Percentiles rank a stretch among this genome's conserved stretches.
Conservation (phyloP, 1,140 invertebrate species). For the Drosophila lini region DNA sequence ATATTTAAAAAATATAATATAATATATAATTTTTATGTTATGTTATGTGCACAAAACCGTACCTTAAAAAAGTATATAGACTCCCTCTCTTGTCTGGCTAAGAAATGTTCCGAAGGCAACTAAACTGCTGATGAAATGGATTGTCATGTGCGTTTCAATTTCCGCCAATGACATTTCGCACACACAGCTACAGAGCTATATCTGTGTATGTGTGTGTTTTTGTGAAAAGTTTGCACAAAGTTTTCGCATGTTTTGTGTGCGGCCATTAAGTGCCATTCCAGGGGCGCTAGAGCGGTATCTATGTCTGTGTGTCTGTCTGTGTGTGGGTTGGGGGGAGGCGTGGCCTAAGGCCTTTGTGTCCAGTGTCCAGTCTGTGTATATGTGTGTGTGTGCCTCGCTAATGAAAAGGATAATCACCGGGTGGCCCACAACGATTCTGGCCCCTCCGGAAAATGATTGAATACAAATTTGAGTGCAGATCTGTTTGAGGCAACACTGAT, state of each 20-base stretch:
- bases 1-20: no score
- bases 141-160: slow-evolving; percentile 84
- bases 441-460: slow-evolving; percentile 35
- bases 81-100: neutral
- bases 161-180: slow-evolving; percentile 78
- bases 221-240: slow-evolving; percentile 74
- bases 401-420: slow-evolving; percentile 74
- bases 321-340: slow-evolving; percentile 1
- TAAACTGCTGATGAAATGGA: slow-evolving; percentile 84
- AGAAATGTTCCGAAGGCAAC: slow-evolving; percentile 75
- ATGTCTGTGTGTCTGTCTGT: slow-evolving; percentile 4
- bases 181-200: slow-evolving; percentile 8
- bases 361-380: neutral
- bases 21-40: neutral
- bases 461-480: slow-evolving; percentile 41
- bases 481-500: slow-evolving; percentile 33
- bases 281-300: slow-evolving; percentile 48
- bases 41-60: no score
- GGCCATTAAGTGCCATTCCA: slow-evolving; percentile 70
- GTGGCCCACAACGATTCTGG: slow-evolving; percentile 25
- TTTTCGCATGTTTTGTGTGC: slow-evolving; percentile 62
- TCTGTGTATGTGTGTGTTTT: slow-evolving; percentile 22
- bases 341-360: slow-evolving; percentile 38
- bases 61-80: no score
- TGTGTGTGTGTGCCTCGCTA: slow-evolving; percentile 41